phyloP scores from a whole-genome alignment of 2,113 vertebrate genomes.

The Micromys minutus region DNA sequence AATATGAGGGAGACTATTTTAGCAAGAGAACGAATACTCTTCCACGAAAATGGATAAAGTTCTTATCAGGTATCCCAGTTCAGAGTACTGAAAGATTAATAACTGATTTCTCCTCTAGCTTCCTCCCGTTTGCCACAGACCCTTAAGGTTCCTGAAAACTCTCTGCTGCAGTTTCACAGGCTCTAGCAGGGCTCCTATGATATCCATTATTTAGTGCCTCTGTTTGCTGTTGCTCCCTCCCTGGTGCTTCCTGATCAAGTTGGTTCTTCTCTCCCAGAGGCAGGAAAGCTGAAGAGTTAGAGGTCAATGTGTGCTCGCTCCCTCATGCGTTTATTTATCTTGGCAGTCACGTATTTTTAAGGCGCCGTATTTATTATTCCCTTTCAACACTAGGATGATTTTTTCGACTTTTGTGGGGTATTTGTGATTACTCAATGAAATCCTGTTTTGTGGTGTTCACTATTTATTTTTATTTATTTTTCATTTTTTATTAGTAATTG shows the following conservation, averaged over 20 bases:
- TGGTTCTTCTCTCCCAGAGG: background rate
- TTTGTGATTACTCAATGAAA: slow-evolving; percentile 60
- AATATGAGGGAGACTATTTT: background rate
- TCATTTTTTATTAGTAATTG: no score
- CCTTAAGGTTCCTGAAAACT: slow-evolving; percentile 51
- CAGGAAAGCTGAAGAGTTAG: background rate
- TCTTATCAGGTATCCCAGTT: slow-evolving; percentile 57
- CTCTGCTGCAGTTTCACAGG: background rate
- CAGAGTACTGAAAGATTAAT: slow-evolving; percentile 83
- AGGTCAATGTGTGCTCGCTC: slow-evolving; percentile 29
- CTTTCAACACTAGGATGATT: slow-evolving; percentile 43
- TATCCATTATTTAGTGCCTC: slow-evolving; percentile 63
- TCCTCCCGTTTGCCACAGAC: slow-evolving; percentile 58
- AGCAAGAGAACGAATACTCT: background rate
- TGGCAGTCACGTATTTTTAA: slow-evolving; percentile 45
- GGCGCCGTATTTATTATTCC: slow-evolving; percentile 47
- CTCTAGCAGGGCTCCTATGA: background rate
- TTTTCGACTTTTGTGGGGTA: slow-evolving; percentile 20
- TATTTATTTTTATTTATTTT: slow-evolving; percentile 50
- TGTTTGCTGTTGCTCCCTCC: fast-evolving
- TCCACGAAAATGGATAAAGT: slow-evolving; percentile 37
- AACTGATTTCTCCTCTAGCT: slow-evolving; percentile 72
- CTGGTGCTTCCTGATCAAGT: background rate
- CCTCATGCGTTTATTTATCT: slow-evolving; percentile 41
- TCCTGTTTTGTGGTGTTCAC: slow-evolving; percentile 29